Base-by-base conservation (phyloP, 2,113 vertebrate genomes). In the Coracopsis vasa region DNA sequence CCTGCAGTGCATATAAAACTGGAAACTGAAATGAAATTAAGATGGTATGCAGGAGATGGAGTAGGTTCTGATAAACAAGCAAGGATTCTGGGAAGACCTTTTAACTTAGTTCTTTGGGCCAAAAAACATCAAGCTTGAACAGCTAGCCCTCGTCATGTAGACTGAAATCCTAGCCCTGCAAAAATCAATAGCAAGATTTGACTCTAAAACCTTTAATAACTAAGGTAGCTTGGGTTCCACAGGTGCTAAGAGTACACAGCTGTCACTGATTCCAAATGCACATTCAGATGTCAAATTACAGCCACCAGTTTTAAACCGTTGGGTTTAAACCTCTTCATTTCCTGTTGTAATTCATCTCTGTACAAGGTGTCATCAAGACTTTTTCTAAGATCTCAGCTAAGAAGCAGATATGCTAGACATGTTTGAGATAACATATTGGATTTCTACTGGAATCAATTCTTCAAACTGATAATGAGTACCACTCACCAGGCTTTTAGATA, bases 21-120 rank as follows among this genome's bases (percentile, higher is more conserved):
- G 98, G 97, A 98, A 96, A 66, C 92, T 58, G 96, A 95, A 97
- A 98, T 86, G 97, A 98, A 98, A 98, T 98, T 97, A 98, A 97
- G 94, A 93, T 95, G 94, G 95, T 95, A 94, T 97, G 94, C 96
- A 97, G 97, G 94, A 97, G 96, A 94, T 95, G 90, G 95, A 88
- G 91, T 3, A 91, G 97, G 94, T 97, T 97, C 86, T 94, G 95
- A 95, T 89, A 97, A 98, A 96, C 1, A 66, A 96, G 90, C 60
- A 29, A 89, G 75, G 70, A 16, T 74, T 77, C 65, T 1, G 5
- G 56, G 35, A 81, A 65, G 79, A 71, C 50, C 86, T 88, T 88
- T 69, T 16, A 45, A 67, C 61, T 53, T 23, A 1, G 39, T 47
- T 85, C 48, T 86, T 88, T 13, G 64, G 44, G 61, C 65, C 47